These are phyloP conservation scores for Clunio marinus DNA, from an alignment of 2,888 invertebrate species.

Conservation along the genomic window DNA sequence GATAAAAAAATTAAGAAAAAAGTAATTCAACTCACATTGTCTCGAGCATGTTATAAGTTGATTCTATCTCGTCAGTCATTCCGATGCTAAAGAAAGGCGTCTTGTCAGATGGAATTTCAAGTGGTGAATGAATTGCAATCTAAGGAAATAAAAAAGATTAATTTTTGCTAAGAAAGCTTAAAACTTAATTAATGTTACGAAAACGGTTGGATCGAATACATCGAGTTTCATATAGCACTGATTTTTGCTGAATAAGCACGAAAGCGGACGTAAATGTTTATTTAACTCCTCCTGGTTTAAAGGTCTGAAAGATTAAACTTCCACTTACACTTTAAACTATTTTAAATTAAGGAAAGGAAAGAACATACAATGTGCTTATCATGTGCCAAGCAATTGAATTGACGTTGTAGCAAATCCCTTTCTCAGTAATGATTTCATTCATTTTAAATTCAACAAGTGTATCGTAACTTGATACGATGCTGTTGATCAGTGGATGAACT, in stretches of 20 bases:
- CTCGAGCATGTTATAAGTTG: conserved; percentile 48
- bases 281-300: not conserved
- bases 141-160: conserved; percentile 40
- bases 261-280: not conserved
- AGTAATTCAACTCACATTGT: conserved; percentile 46
- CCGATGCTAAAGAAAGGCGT: conserved; percentile 43
- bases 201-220: conserved; percentile 47
- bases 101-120: conserved; percentile 44
- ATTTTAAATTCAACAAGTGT: conserved; percentile 34
- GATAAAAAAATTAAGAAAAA: conserved; percentile 39
- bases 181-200: too few species aligned
- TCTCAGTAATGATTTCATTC: conserved; percentile 58
- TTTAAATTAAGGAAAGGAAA: not conserved
- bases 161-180: not conserved
- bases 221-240: conserved; percentile 49
- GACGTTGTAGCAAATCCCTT: conserved; percentile 61
- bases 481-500: conserved; percentile 44
- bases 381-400: conserved; percentile 54
- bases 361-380: conserved; percentile 30
- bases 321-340: not conserved
- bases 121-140: conserved; percentile 49
- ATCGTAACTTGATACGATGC: conserved; percentile 44
- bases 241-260: conserved; percentile 44
- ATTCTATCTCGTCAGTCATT: conserved; percentile 48
- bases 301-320: not conserved